Conservation (phyloP, 2,113 vertebrate genomes). For the Aplodontia rufa region DNA sequence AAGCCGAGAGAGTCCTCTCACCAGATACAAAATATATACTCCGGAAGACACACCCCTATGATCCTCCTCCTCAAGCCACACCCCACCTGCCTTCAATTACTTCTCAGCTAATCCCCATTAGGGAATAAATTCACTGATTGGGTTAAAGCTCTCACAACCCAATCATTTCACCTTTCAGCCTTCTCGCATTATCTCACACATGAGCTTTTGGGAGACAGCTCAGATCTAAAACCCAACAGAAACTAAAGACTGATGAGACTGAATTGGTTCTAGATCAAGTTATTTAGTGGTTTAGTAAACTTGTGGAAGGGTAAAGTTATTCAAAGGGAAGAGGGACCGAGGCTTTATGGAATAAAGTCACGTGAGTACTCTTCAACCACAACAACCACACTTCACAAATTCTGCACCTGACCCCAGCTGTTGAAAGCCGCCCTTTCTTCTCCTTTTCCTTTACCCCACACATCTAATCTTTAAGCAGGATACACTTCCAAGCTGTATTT, state of each 20-base stretch:
- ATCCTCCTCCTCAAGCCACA: too few relatives aligned
- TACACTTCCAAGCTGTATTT: background rate
- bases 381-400: accelerated
- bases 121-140: too few relatives aligned
- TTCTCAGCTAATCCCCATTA: too few relatives aligned
- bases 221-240: too few relatives aligned
- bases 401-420: background rate
- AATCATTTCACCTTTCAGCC: too few relatives aligned
- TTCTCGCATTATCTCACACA: too few relatives aligned
- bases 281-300: background rate
- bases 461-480: background rate
- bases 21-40: too few relatives aligned
- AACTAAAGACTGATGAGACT: background rate
- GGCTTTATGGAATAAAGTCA: background rate
- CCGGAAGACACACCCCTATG: too few relatives aligned
- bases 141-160: too few relatives aligned
- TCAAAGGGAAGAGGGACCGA: background rate
- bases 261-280: background rate
- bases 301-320: background rate
- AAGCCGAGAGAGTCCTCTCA: too few relatives aligned
- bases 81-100: too few relatives aligned
- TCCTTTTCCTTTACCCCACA: background rate
- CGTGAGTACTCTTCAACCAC: background rate
- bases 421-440: background rate
- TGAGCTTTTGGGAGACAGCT: too few relatives aligned